Percentiles rank a stretch among this genome's conserved stretches.
These are phyloP conservation scores for Rhabdornis inornatus DNA, from an alignment of 2,113 vertebrate species.

Conservation along the genomic window DNA sequence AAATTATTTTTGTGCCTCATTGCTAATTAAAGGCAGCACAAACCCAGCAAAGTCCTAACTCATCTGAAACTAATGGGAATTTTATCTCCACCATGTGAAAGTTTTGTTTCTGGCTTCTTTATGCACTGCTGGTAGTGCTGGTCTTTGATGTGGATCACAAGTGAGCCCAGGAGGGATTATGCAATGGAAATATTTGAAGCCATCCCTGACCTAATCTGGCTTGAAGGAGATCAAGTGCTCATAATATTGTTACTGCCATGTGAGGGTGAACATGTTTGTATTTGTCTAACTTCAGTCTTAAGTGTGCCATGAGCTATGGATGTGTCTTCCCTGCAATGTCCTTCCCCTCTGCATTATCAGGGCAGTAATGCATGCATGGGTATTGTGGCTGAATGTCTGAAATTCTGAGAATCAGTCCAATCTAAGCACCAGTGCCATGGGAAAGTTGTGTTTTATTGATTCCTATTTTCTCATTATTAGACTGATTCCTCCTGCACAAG, in stretches of 20 bases:
- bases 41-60: background rate
- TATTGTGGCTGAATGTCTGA: background rate
- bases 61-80: background rate
- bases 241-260: background rate
- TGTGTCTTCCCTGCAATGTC: background rate
- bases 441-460: background rate
- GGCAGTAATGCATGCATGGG: background rate
- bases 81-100: background rate
- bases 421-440: background rate
- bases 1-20: background rate
- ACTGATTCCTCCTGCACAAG: background rate
- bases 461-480: background rate
- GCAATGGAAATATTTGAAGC: background rate
- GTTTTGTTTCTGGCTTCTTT: background rate
- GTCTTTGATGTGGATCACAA: background rate
- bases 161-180: background rate
- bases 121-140: background rate
- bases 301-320: background rate
- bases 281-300: background rate
- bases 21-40: constrained; percentile 5
- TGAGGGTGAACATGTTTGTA: background rate
- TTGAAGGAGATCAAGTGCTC: background rate
- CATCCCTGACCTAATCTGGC: background rate
- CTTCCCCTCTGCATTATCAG: background rate
- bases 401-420: background rate